Conservation (phyloP, 2,113 vertebrate species). For the Rutilus rutilus region DNA sequence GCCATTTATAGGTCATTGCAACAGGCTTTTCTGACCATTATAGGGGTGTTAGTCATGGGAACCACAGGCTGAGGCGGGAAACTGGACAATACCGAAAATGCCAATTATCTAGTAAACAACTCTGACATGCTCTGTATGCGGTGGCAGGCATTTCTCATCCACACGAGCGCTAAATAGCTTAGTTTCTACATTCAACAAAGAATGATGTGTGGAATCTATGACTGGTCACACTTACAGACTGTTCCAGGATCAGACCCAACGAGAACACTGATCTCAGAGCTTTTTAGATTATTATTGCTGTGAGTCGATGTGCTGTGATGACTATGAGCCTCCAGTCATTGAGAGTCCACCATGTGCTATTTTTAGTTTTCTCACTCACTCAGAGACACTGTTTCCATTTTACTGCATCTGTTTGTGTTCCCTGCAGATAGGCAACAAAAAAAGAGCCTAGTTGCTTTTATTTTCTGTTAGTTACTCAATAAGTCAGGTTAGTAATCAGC, state of each 20-base stretch:
- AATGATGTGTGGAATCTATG: conserved; percentile 1
- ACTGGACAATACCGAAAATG: conserved; percentile 21
- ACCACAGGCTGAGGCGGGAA: conserved; percentile 20
- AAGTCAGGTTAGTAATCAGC: not conserved
- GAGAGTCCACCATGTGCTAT: conserved; percentile 36
- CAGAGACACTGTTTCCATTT: not conserved
- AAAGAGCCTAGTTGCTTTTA: not conserved
- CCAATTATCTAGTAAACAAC: conserved; percentile 36
- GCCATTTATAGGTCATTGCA: conserved; percentile 45
- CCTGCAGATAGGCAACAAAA: conserved; percentile 4
- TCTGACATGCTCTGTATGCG: conserved; percentile 15
- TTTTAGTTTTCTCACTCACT: conserved; percentile 42
- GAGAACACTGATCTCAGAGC: conserved; percentile 17
- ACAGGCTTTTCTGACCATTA: conserved; percentile 29
- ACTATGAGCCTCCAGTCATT: conserved; percentile 36
- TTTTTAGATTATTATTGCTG: not conserved
- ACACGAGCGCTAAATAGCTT: conserved; percentile 26
- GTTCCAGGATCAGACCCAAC: not conserved
- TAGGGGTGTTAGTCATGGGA: conserved; percentile 32
- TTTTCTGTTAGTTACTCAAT: conserved; percentile 14
- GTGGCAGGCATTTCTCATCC: conserved; percentile 39
- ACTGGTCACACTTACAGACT: not conserved
- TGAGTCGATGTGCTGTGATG: conserved; percentile 19
- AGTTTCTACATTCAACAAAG: conserved; percentile 13
- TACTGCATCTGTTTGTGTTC: conserved; percentile 18